Evolutionary conservation across 2,888 invertebrate genomes (phyloP).

Genomic region (Bhutanitis thaidina): DNA sequence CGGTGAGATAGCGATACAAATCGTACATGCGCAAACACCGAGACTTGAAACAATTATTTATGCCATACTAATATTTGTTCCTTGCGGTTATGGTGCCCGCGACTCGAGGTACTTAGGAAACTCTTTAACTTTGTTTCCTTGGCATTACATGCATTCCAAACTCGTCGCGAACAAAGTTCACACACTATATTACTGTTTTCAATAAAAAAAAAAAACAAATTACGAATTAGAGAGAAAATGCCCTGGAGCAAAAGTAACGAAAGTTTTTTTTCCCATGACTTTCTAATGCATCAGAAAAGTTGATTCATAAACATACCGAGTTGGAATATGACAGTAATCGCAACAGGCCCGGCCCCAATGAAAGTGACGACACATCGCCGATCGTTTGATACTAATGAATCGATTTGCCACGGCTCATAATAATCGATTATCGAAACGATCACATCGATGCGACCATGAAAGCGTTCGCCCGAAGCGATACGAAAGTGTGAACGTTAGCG

Average conservation of each 20-base stretch:
- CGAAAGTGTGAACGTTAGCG: slow-evolving; percentile 13
- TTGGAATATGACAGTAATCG: not conserved
- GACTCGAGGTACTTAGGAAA: too few relatives aligned
- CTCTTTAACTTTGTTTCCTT: too few relatives aligned
- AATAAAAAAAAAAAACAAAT: not conserved
- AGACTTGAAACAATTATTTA: too few relatives aligned
- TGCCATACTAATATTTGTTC: too few relatives aligned
- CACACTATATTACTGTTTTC: not conserved
- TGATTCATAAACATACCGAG: slow-evolving; percentile 10
- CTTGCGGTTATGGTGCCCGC: too few relatives aligned
- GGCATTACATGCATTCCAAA: too few relatives aligned
- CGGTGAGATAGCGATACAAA: too few relatives aligned
- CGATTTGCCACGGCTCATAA: slow-evolving; percentile 2
- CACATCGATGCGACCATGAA: not conserved
- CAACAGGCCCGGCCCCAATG: not conserved
- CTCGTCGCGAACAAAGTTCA: too few relatives aligned
- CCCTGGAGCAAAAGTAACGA: slow-evolving; percentile 9
- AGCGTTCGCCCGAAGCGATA: slow-evolving; percentile 6
- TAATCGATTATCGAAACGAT: slow-evolving; percentile 13
- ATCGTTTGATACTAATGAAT: slow-evolving; percentile 12
- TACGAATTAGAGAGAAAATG: slow-evolving; percentile 4
- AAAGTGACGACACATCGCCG: slow-evolving; percentile 11
- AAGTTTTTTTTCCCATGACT: slow-evolving; percentile 16
- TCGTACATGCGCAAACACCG: too few relatives aligned
- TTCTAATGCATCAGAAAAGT: slow-evolving; percentile 15